These are phyloP conservation scores for Neotoma lepida DNA, from an alignment of 2,113 vertebrate genomes.

Conservation along the genomic window DNA sequence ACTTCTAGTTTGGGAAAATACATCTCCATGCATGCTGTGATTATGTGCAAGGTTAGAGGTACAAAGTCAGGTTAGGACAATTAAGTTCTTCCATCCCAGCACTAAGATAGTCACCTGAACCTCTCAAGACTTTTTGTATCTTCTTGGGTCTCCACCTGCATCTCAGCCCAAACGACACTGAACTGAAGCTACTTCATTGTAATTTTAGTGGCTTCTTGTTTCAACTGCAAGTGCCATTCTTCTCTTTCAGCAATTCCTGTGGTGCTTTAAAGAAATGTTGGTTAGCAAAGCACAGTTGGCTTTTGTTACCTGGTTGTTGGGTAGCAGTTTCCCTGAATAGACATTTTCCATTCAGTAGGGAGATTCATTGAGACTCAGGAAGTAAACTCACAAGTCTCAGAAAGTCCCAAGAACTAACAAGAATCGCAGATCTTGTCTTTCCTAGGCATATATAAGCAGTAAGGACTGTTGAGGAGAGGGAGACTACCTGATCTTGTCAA, in stretches of 20 bases:
- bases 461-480: neutral
- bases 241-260: conserved; percentile 13
- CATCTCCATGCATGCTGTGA: neutral
- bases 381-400: neutral
- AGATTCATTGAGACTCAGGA: neutral
- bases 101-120: neutral
- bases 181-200: neutral
- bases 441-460: neutral
- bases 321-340: neutral
- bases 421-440: neutral
- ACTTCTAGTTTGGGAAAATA: neutral
- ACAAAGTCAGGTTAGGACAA: neutral
- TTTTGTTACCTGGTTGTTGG: neutral
- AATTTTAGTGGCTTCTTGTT: neutral
- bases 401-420: neutral
- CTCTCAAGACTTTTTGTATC: neutral
- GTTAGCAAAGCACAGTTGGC: neutral
- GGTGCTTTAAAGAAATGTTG: conserved; percentile 11
- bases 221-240: neutral
- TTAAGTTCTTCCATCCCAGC: neutral
- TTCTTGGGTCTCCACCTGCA: neutral
- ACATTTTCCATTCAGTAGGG: neutral
- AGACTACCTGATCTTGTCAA: neutral
- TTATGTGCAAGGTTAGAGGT: conserved; percentile 5
- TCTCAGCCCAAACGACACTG: neutral